Conservation (phyloP, 1,140 invertebrate species). For the Drosophila sturtevanti region DNA sequence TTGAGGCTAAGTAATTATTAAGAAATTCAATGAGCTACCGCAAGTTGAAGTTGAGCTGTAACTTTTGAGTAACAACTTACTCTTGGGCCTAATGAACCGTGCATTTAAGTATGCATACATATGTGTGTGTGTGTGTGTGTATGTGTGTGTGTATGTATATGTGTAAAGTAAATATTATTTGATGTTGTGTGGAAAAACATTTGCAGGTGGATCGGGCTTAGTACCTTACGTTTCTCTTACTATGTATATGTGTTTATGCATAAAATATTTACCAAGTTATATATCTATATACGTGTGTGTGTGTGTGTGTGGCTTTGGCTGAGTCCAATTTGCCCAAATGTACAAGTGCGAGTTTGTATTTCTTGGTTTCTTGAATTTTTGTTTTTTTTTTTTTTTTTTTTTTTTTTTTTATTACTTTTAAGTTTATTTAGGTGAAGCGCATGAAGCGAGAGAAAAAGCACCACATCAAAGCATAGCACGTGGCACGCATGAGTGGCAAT, state of each 20-base stretch:
- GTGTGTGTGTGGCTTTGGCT: conserved; percentile 56
- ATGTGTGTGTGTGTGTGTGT: background rate
- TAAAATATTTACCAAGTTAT: conserved; percentile 77
- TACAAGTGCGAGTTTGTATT: conserved; percentile 53
- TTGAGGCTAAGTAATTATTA: conserved; percentile 33
- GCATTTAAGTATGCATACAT: background rate
- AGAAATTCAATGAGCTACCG: conserved; percentile 62
- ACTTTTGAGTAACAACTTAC: conserved; percentile 61
- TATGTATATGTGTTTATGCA: conserved; percentile 75
- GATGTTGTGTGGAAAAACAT: conserved; percentile 77
- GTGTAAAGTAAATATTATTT: conserved; percentile 75
- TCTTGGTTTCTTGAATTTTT: conserved; percentile 62
- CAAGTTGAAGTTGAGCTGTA: conserved; percentile 58
- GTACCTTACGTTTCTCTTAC: conserved; percentile 9
- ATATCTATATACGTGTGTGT: conserved; percentile 21
- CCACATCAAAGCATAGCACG: conserved; percentile 77
- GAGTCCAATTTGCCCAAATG: conserved; percentile 77
- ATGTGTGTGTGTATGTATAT: conserved; percentile 27
- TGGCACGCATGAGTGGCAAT: conserved; percentile 78
- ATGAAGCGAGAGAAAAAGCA: conserved; percentile 31
- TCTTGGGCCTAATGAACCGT: conserved; percentile 73
- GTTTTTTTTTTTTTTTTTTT: conserved; percentile 73
- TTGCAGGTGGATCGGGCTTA: conserved; percentile 58
- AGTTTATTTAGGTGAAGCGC: conserved; percentile 71
- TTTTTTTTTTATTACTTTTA: conserved; percentile 72